A percentile compares a stretch with the other conserved stretches of the same genome.
phyloP scores from a whole-genome alignment of 2,888 invertebrate species.

The Heliconius sara region DNA sequence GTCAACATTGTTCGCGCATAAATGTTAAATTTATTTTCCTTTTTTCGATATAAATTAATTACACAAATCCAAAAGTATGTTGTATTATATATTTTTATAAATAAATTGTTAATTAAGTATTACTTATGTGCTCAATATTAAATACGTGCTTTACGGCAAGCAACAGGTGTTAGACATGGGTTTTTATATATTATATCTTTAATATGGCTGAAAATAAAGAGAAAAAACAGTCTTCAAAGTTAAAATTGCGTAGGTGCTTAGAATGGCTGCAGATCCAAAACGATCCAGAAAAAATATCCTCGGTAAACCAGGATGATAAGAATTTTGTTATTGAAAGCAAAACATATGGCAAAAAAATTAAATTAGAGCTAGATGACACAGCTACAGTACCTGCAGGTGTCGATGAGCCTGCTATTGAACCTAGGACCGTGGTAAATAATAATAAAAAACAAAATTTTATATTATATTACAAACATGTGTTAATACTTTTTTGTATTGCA shows the following conservation, averaged over 20 bases:
- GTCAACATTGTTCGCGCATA: neutral
- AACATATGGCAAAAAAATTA: slow-evolving; percentile 69
- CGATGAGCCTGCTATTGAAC: slow-evolving; percentile 62
- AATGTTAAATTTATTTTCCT: neutral
- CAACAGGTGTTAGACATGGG: neutral
- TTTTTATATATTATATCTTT: neutral
- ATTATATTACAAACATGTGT: neutral
- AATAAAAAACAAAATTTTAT: neutral
- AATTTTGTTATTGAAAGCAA: slow-evolving; percentile 74
- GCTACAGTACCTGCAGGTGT: slow-evolving; percentile 71
- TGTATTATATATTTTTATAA: neutral
- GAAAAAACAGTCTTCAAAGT: slow-evolving; percentile 44
- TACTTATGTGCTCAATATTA: neutral
- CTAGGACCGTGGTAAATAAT: slow-evolving; percentile 65
- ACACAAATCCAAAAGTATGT: too few species aligned
- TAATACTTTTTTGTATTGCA: slow-evolving; percentile 51
- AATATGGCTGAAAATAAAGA: slow-evolving; percentile 32
- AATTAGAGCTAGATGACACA: slow-evolving; percentile 70
- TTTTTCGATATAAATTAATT: neutral
- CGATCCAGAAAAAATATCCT: slow-evolving; percentile 63
- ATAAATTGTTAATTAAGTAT: neutral
- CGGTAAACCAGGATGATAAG: slow-evolving; percentile 73
- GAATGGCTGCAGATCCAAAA: slow-evolving; percentile 77
- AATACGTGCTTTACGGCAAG: neutral
- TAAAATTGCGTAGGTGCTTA: slow-evolving; percentile 63